Conservation (phyloP, 2,797 vertebrate genomes). For the Capromys pilorides region DNA sequence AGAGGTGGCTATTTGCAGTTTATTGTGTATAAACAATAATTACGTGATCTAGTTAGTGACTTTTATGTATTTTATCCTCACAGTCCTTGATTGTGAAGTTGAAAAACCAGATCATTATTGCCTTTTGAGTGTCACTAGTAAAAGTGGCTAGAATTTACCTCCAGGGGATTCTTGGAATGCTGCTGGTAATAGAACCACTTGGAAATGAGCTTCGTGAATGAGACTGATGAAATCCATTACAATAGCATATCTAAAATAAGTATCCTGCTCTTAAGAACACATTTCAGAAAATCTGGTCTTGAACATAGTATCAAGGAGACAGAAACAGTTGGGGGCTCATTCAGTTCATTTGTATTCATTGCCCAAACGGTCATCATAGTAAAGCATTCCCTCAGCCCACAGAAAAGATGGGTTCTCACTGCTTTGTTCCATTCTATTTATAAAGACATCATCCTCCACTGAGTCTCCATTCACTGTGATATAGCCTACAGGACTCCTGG, state of each 20-base stretch:
- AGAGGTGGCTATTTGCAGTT: too few species aligned
- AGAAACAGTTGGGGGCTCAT: not conserved
- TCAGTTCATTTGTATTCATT: slow-evolving; percentile 48
- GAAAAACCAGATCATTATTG: slow-evolving; percentile 13
- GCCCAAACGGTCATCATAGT: not conserved
- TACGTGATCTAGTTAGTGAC: not conserved
- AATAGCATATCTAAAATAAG: slow-evolving; percentile 48
- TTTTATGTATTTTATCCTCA: slow-evolving; percentile 19
- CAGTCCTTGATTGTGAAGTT: slow-evolving; percentile 28
- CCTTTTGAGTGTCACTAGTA: slow-evolving; percentile 35
- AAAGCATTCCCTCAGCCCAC: slow-evolving; percentile 13
- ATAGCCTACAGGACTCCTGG: not conserved
- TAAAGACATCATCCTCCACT: not conserved
- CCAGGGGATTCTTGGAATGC: not conserved
- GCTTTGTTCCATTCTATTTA: not conserved
- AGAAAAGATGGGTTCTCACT: not conserved
- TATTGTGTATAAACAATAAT: slow-evolving; percentile 35
- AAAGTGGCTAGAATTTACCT: slow-evolving; percentile 58
- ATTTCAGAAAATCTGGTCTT: slow-evolving; percentile 17
- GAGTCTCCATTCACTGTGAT: not conserved
- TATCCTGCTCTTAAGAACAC: not conserved
- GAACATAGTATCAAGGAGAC: not conserved
- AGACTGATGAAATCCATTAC: slow-evolving; percentile 37
- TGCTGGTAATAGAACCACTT: not conserved
- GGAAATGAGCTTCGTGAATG: slow-evolving; percentile 54